Base-by-base conservation (phyloP, 1,140 invertebrate genomes). In the Drosophila parvula region DNA sequence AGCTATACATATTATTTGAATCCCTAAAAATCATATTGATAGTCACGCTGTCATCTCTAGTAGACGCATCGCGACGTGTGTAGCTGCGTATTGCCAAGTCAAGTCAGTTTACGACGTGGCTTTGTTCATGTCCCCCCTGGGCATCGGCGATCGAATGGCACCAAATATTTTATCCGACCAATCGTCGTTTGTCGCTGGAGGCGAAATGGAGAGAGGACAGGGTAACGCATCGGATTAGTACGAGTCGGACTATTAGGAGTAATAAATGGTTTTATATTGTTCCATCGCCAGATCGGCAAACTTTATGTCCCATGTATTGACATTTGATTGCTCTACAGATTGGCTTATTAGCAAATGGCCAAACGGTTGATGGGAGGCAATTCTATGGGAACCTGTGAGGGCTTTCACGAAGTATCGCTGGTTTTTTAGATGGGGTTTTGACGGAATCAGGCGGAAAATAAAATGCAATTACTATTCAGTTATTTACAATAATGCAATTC, bases 311-410 rank as follows among this genome's bases (percentile, higher is more conserved):
- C 28, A 28, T 85, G 79, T 85, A 86, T 85, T 85, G 82, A 85
- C 83, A 82, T 61, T 88, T 82, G 83, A 86, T 88, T 88, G 76
- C 79, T 68, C 44, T 50, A 69, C 83, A 88, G 83, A 86, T 85
- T 81, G 82, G 64, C 82, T 68, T 86, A 86, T 85, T 85, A 86
- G 82, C 68, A 69, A 69, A 57, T 38, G 18, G 63, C 53, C 63
- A 36, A 40, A 4, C 8, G n/a, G 32, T 56, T 40, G 50, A 34
- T 56, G 48, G 48, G 32, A 30, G 32, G 34, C 28, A 41, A 28
- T 16, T 41, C 9, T 36, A 8, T 69, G 61, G 38, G 32, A 69
- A 65, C 16, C 10, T 36, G 16, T 10, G 3, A 11, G n/a, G 10
- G n/a, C 16, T 32, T 38, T 27, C 0, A 28, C 4, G 22, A 8